Percentiles rank a stretch among this genome's conserved stretches.
phyloP scores from a whole-genome alignment of 2,888 invertebrate genomes.

The Dichetophora obliterata region DNA sequence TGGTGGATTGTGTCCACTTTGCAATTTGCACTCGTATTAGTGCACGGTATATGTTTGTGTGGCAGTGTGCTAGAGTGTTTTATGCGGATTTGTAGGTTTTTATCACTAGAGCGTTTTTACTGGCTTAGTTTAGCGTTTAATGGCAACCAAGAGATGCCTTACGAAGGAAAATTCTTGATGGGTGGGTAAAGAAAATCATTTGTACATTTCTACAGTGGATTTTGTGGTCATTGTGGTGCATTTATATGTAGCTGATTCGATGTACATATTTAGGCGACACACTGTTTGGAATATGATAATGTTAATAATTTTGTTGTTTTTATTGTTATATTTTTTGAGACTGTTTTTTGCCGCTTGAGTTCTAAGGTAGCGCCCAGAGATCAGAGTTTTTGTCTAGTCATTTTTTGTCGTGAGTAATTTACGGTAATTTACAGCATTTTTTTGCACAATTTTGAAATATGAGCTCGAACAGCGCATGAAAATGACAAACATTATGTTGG shows the following conservation, averaged over 20 bases:
- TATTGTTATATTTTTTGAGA: constrained; percentile 43
- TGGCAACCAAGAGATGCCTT: constrained; percentile 42
- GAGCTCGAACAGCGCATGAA: neutral
- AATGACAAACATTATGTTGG: constrained; percentile 14
- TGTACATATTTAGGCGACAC: constrained; percentile 15
- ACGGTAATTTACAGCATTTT: constrained; percentile 17
- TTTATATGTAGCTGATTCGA: constrained; percentile 35
- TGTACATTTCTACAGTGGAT: constrained; percentile 61
- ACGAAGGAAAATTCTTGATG: neutral
- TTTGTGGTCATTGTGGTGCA: constrained; percentile 47
- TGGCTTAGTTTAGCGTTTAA: constrained; percentile 41
- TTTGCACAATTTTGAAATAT: constrained; percentile 6
- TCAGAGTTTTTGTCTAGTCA: constrained; percentile 28
- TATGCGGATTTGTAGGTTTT: constrained; percentile 49
- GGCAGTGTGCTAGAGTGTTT: constrained; percentile 40
- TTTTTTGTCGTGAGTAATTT: constrained; percentile 27
- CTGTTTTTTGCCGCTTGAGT: constrained; percentile 29
- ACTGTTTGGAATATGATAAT: constrained; percentile 59
- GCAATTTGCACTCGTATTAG: constrained; percentile 51
- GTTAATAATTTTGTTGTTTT: constrained; percentile 54
- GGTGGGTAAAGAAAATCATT: constrained; percentile 55
- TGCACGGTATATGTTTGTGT: constrained; percentile 6
- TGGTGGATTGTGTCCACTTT: constrained; percentile 66
- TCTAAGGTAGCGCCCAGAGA: neutral
- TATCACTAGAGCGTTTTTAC: constrained; percentile 43